Evolutionary conservation across 2,113 vertebrate genomes (phyloP).

Genomic region (Phylloscopus trochilus): DNA sequence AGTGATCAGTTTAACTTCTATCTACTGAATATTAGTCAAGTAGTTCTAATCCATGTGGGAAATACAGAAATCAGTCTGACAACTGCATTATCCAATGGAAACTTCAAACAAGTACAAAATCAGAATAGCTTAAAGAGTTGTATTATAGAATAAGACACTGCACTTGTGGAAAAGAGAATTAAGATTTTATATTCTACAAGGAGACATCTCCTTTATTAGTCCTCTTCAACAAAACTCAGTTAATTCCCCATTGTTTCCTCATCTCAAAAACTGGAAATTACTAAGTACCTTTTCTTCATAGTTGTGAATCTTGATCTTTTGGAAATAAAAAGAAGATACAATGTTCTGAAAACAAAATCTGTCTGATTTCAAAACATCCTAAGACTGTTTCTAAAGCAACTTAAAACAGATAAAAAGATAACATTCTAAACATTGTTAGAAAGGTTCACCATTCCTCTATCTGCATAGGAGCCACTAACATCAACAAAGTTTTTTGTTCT

Average conservation of each 20-base stretch:
- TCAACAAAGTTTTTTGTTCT: background rate
- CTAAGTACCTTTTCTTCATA: background rate
- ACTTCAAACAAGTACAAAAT: background rate
- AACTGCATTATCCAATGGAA: background rate
- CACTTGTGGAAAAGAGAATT: background rate
- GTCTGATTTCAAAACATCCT: background rate
- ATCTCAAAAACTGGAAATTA: background rate
- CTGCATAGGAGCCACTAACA: background rate
- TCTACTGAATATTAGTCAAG: background rate
- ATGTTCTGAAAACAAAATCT: background rate
- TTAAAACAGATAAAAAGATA: background rate
- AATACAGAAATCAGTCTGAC: background rate
- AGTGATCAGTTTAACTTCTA: background rate
- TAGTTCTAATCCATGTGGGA: background rate
- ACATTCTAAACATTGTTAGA: background rate
- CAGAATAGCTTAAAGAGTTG: background rate
- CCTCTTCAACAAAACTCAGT: background rate
- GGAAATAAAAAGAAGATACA: background rate
- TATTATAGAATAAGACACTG: background rate
- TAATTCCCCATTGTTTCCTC: background rate
- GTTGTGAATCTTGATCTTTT: background rate
- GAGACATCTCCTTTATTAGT: background rate
- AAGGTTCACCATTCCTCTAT: background rate
- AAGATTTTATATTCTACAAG: fast-evolving
- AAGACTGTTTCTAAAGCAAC: background rate